Conservation (phyloP, 2,888 invertebrate species). For the Psococerastis gibbosa region DNA sequence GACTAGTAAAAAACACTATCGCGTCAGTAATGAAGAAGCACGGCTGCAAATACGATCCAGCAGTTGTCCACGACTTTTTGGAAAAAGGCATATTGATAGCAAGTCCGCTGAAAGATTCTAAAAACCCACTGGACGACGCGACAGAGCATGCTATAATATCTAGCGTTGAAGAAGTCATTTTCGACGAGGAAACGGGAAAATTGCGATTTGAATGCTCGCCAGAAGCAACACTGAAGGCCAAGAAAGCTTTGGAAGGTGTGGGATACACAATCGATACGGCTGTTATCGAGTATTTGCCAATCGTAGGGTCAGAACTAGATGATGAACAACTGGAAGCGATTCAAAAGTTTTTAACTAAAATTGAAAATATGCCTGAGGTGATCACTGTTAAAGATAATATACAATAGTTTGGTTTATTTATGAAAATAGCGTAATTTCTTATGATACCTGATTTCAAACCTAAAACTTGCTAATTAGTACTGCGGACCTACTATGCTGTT, state of each 20-base stretch:
- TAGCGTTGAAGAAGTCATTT: neutral
- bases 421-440: no score
- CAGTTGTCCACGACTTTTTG: neutral
- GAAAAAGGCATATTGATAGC: neutral
- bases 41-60: neutral
- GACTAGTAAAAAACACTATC: neutral
- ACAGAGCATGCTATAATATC: constrained; percentile 1
- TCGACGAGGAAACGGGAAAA: neutral
- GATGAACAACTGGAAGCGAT: neutral
- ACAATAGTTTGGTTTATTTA: no score
- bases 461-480: no score
- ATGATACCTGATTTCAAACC: no score
- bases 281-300: neutral
- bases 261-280: neutral
- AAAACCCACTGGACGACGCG: neutral
- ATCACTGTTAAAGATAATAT: constrained; percentile 2
- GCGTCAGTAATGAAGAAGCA: neutral
- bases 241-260: neutral
- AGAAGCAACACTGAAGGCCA: neutral
- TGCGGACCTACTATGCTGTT: no score
- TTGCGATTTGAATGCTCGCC: neutral
- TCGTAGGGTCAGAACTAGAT: neutral
- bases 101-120: neutral
- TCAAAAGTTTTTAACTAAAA: neutral
- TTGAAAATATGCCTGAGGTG: neutral